phyloP scores from a whole-genome alignment of 2,113 vertebrate species.

The Chrysochloris asiatica region DNA sequence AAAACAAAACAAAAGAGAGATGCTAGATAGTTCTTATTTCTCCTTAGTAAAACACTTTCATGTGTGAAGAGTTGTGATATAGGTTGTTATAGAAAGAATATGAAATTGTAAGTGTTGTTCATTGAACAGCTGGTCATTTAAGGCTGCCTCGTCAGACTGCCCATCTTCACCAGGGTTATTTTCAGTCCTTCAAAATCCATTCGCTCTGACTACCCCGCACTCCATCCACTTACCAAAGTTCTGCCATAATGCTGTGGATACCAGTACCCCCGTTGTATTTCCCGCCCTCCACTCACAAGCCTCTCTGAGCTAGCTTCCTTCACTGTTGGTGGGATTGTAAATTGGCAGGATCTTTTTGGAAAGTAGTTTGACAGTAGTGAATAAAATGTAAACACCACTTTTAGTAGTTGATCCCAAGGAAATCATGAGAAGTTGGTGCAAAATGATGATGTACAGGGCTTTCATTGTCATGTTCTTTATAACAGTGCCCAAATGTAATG shows the following conservation, averaged over 20 bases:
- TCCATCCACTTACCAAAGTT: not conserved
- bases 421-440: not conserved
- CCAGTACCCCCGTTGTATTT: not conserved
- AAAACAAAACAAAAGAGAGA: too few relatives aligned
- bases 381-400: slow-evolving; percentile 5
- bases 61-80: not conserved
- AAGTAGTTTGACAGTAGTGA: slow-evolving; percentile 35
- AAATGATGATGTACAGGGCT: not conserved
- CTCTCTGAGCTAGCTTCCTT: not conserved
- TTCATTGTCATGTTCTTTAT: slow-evolving; percentile 37
- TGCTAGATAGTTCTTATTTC: not conserved
- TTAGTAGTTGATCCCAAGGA: not conserved
- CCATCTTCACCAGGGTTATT: not conserved
- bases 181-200: not conserved
- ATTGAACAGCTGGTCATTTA: not conserved
- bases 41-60: not conserved
- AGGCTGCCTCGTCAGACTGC: slow-evolving; percentile 2
- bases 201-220: not conserved
- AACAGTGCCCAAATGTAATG: not conserved
- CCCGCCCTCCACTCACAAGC: not conserved
- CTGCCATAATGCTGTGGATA: not conserved
- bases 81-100: not conserved
- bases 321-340: slow-evolving; percentile 49
- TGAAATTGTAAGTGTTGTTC: not conserved
- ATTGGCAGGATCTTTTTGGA: slow-evolving; percentile 43